phyloP scores from a whole-genome alignment of 2,888 invertebrate genomes.

The Podabrus alpinus region DNA sequence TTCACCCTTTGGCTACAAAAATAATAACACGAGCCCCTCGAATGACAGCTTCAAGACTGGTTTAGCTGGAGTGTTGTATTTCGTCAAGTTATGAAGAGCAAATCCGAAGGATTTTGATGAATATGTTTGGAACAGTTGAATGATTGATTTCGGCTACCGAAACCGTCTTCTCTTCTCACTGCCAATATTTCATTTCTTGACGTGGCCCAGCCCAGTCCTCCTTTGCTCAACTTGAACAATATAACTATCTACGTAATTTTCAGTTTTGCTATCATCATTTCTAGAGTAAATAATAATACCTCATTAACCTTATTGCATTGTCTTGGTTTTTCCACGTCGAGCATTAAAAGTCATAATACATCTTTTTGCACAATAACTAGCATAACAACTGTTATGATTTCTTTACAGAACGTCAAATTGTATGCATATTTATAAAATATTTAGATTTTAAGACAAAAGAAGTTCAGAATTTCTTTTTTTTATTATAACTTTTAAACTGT shows the following conservation, averaged over 20 bases:
- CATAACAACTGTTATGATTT: not conserved
- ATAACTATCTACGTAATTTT: not conserved
- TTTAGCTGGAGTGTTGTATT: not conserved
- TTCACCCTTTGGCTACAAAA: slow-evolving; percentile 15
- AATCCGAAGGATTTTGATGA: not conserved
- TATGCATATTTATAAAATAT: not conserved
- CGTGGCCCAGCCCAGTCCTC: not conserved
- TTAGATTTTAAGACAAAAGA: not conserved
- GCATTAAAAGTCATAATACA: not conserved
- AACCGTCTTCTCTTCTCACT: not conserved
- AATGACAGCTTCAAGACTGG: not conserved
- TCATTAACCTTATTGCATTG: not conserved
- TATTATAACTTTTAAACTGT: not conserved
- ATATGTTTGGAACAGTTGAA: not conserved
- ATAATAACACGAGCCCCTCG: slow-evolving; percentile 2
- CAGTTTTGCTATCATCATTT: not conserved
- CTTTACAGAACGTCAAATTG: not conserved
- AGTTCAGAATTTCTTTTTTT: not conserved
- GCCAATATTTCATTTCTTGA: not conserved
- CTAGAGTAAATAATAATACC: not conserved
- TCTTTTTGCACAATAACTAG: not conserved
- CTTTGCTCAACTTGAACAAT: not conserved
- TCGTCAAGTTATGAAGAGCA: not conserved
- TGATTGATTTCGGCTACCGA: not conserved
- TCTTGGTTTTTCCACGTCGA: not conserved